Evolutionary conservation across 1,140 invertebrate species (phyloP), one percentile per base, ranked within the genome.

Genomic region (Brachionus koreanus): DNA sequence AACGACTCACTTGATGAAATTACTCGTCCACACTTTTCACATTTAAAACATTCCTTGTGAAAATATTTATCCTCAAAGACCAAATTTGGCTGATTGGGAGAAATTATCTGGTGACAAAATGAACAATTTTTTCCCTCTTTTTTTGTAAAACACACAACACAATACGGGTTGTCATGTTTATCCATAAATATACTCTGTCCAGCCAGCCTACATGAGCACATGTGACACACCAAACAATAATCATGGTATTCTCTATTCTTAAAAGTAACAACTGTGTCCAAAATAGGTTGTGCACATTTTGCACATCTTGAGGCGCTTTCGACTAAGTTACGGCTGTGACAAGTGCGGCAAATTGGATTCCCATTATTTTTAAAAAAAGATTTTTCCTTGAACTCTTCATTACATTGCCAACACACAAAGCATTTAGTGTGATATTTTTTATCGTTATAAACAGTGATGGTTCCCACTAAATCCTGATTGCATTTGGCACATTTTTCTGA

Each of bases 381-480:
- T 29, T 79, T 79, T 19, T 79, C 61, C 19, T 79, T 65, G 25
- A 79, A 79, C 13, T 79, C 61, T 79, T 79, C 16, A 39, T 65
- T 65, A 25, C 76, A 79, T 61, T 79, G 76, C 23, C 7, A 19
- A 37, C 76, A 79, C 23, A 79, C 76, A 79, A 79, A 79, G 12
- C 76, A 79, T 61, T 79, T 79, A 12, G 49, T 65, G 57, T 79
- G 76, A 16, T 79, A 79, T 61, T 79, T 79, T 39, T 79, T 57
- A 3, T 79, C 76, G 9, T 79, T 29, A 35, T 61, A 79, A 39
- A 79, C 76, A 19, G 49, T 61, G 7, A 42, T 42, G 19, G 76
- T 79, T n/a, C 76, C 76, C 6, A 12, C 6, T 79, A 79, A n/a
- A 61, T 43, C 39, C 39, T 61, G 23, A 23, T 43, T 43, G 35